phyloP scores from a whole-genome alignment of 2,888 invertebrate genomes.

The Lithosia quadra region DNA sequence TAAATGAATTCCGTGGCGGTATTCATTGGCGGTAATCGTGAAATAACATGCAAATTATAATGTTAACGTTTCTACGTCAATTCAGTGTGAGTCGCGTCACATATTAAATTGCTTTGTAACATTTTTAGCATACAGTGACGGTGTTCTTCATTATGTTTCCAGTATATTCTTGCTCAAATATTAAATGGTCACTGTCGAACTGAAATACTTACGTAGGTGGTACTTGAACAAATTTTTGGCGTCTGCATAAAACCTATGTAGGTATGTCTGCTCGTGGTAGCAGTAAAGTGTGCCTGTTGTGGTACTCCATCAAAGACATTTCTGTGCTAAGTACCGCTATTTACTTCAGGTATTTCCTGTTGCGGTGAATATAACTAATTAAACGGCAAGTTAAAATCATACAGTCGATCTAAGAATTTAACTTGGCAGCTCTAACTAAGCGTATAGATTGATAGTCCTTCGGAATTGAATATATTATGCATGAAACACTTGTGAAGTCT shows the following conservation, averaged over 20 bases:
- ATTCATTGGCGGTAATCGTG: not conserved
- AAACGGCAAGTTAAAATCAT: not conserved
- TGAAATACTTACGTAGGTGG: not conserved
- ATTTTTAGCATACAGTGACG: slow-evolving; percentile 2
- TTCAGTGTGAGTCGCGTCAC: slow-evolving; percentile 5
- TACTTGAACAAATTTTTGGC: not conserved
- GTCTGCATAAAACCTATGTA: not conserved
- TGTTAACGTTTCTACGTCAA: slow-evolving; percentile 8
- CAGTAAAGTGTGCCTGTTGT: too few relatives aligned
- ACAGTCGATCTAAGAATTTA: not conserved
- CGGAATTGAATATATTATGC: not conserved
- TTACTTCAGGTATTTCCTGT: not conserved
- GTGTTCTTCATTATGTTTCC: not conserved
- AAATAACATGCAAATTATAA: slow-evolving; percentile 24
- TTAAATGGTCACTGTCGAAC: not conserved
- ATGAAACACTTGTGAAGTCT: slow-evolving; percentile 4
- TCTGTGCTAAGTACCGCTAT: not conserved
- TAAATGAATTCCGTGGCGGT: not conserved
- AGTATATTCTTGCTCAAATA: not conserved
- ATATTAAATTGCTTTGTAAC: not conserved
- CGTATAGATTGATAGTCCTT: slow-evolving; percentile 1
- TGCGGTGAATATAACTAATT: not conserved
- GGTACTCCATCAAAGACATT: too few relatives aligned
- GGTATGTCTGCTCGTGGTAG: too few relatives aligned
- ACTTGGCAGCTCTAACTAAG: not conserved